Evolutionary conservation across 2,797 vertebrate genomes (phyloP), one percentile per base, ranked within the genome.

Genomic region (Eutrigla gurnardus): DNA sequence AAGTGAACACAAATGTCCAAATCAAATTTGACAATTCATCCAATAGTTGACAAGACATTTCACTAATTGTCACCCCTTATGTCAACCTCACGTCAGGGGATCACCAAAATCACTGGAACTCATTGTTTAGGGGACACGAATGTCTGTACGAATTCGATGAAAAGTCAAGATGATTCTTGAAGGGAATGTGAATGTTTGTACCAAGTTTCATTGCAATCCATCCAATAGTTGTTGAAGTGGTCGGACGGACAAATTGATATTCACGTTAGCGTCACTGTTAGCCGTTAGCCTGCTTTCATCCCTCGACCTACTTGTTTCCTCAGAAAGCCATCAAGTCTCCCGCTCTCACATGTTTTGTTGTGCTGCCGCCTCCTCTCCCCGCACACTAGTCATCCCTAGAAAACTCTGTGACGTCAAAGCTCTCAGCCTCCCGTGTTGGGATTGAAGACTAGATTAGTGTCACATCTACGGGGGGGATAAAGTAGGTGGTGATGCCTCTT

Each of bases 401-500:
- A 57, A 75, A 52, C 49, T 47, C 3, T 4, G 36, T 71, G 52
- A 80, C 33, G 45, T 84, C 68, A 83, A 70, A 70, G 66, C 78
- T 77, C 35, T 75, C 25, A 72, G 54, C 60, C 55, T 4, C 47
- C 53, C 54, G 25, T 70, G 63, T 25, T 54, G 67, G 75, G 74
- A 82, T 76, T 72, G 59, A 66, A 61, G 53, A 65, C n/a, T 46
- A 86, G 77, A 85, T 88, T 84, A 84, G 25, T 25, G 25, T 25
- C 25, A 25, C 25, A 25, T 25, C 25, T 25, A 25, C 25, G 25
- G 25, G 25, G 77, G 62, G 84, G 86, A 92, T 91, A 78, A 90
- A 87, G 83, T 70, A 73, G 87, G 81, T 70, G 86, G 78, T 78
- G 84, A 83, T 84, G 83, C 36, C 7, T 85, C 77, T 88, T 82